Percentiles rank a stretch among this genome's conserved stretches.
Conservation (phyloP, 2,113 vertebrate genomes). For the Sylvicapra grimmia region DNA sequence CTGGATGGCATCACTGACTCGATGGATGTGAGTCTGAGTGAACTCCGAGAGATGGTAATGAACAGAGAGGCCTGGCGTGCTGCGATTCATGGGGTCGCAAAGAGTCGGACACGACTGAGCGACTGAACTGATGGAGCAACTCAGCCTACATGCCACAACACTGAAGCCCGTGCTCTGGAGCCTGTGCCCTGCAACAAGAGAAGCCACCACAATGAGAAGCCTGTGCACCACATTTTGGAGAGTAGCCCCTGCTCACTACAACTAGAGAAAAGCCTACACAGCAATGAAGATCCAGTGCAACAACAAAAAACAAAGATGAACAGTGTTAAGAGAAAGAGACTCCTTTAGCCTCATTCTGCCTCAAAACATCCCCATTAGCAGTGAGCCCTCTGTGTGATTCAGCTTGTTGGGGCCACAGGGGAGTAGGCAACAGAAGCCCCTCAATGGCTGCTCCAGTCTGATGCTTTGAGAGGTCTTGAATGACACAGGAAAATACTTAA, state of each 20-base stretch:
- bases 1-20: too few relatives aligned
- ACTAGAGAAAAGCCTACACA: not conserved
- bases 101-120: too few relatives aligned
- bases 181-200: not conserved
- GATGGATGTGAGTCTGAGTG: too few relatives aligned
- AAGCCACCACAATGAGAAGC: not conserved
- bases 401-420: not conserved
- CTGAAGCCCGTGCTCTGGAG: accelerated
- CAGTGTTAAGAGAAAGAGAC: not conserved
- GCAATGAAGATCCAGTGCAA: not conserved
- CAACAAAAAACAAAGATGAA: not conserved
- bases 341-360: not conserved
- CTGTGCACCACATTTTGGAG: accelerated
- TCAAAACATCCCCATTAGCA: not conserved
- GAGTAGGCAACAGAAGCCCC: not conserved
- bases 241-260: not conserved
- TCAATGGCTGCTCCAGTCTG: not conserved
- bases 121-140: not conserved
- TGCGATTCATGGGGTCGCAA: too few relatives aligned
- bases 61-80: too few relatives aligned
- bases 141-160: not conserved
- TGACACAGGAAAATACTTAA: not conserved
- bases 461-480: not conserved
- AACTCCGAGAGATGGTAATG: too few relatives aligned
- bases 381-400: not conserved